Percentiles rank a stretch among this genome's conserved stretches.
phyloP scores from a whole-genome alignment of 2,113 vertebrate genomes.

The Platycercus adscitus region DNA sequence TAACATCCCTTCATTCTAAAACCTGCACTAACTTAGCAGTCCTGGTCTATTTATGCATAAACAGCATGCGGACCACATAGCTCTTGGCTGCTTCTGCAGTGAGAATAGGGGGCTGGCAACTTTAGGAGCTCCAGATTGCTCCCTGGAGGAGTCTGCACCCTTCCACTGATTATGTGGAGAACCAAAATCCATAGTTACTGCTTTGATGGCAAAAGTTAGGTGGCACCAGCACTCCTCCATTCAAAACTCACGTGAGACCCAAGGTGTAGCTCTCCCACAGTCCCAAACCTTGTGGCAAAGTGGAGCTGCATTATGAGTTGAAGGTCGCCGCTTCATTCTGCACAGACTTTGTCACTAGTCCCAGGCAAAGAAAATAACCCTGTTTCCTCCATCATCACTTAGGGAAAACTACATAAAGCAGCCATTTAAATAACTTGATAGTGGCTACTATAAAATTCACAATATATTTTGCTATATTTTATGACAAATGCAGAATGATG shows the following conservation, averaged over 20 bases:
- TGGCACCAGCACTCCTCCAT: background rate
- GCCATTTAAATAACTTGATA: background rate
- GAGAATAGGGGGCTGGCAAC: background rate
- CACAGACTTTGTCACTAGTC: background rate
- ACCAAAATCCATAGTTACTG: background rate
- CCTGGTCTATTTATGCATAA: background rate
- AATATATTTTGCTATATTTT: background rate
- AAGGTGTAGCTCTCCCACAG: background rate
- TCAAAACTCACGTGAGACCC: background rate
- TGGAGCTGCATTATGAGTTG: background rate
- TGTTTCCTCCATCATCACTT: background rate
- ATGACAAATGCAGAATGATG: background rate
- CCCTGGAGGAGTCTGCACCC: background rate
- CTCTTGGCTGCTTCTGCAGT: background rate
- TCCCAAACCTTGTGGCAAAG: background rate
- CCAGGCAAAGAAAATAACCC: background rate
- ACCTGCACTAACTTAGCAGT: background rate
- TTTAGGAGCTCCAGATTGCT: background rate
- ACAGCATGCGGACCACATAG: background rate
- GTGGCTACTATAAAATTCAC: background rate
- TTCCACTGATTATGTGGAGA: background rate
- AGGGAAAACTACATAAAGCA: background rate
- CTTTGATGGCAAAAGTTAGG: background rate
- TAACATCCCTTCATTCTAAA: accelerated
- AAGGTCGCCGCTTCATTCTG: background rate